Evolutionary conservation across 2,113 vertebrate genomes (phyloP).

Genomic region (Pseudopipra pipra): DNA sequence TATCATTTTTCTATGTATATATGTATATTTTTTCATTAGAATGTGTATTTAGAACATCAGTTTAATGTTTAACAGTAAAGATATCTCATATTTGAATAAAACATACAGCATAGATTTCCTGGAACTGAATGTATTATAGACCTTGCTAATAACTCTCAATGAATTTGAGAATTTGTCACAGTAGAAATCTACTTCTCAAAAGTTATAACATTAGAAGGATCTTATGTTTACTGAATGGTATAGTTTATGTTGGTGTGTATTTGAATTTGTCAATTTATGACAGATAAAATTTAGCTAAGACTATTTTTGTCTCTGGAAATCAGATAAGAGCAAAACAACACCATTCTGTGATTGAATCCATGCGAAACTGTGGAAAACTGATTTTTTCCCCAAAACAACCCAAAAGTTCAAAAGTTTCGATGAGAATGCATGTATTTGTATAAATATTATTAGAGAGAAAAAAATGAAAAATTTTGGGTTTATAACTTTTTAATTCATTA

Average conservation of each 20-base stretch:
- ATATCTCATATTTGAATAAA: not conserved
- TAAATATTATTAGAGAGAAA: not conserved
- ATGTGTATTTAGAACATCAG: not conserved
- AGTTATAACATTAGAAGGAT: not conserved
- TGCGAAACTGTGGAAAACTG: not conserved
- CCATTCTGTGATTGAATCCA: not conserved
- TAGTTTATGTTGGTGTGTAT: not conserved
- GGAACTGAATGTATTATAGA: not conserved
- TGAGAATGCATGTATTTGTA: not conserved
- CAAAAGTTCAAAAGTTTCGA: not conserved
- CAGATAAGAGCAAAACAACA: not conserved
- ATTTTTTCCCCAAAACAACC: not conserved
- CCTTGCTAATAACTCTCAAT: not conserved
- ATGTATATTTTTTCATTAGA: not conserved
- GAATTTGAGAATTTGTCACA: not conserved
- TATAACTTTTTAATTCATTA: not conserved
- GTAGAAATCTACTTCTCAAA: not conserved
- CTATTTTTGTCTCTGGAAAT: not conserved
- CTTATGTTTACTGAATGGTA: not conserved
- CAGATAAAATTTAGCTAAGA: not conserved
- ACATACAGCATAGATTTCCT: not conserved
- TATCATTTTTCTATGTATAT: not conserved
- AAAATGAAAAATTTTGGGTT: fast-evolving
- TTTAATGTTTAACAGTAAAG: not conserved
- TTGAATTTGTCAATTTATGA: not conserved